Evolutionary conservation across 2,888 invertebrate genomes (phyloP), one percentile per base, ranked within the genome.

Genomic region (Eretmocerus hayati): DNA sequence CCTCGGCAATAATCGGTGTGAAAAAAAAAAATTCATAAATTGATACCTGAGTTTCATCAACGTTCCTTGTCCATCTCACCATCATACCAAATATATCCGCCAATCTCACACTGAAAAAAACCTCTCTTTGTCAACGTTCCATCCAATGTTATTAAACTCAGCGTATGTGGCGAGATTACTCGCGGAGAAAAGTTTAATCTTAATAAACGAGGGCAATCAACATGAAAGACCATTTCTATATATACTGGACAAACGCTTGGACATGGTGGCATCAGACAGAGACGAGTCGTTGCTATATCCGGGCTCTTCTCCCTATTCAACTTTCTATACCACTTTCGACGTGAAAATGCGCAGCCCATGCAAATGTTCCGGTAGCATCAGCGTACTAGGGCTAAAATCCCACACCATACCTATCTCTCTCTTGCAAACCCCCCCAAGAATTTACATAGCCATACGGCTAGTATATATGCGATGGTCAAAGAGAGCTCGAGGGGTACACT

Each of bases 141-240:
- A 35, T 19, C 41, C 52, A 43, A 46, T 46, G 53, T 38, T 46
- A 47, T 46, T 50, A 53, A 47, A 47, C 44, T 36, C 30, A 38
- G 40, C 43, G 43, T 38, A 39, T 20, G 48, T 43, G 53, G 46
- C 54, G 61, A 66, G 65, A 65, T 66, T 66, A 63, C 58, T 48
- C 54, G 15, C 48, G 38, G 64, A 66, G 69, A 65, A 69, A 71
- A 69, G 70, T 70, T 50, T 71, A 70, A 71, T 71, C 71, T 70
- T 69, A 69, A 70, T 70, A 69, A 71, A 70, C 66, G 69, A 69
- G 67, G 67, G 67, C 62, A 70, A 71, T 70, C 69, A 64, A 62
- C 61, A 58, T 40, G 47, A 38, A 42, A 47, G 46, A 33, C 41
- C 26, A n/a, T n/a, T 11, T 18, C n/a, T n/a, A n/a, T 26, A 37